phyloP scores from a whole-genome alignment of 2,113 vertebrate species.

The Willisornis vidua region DNA sequence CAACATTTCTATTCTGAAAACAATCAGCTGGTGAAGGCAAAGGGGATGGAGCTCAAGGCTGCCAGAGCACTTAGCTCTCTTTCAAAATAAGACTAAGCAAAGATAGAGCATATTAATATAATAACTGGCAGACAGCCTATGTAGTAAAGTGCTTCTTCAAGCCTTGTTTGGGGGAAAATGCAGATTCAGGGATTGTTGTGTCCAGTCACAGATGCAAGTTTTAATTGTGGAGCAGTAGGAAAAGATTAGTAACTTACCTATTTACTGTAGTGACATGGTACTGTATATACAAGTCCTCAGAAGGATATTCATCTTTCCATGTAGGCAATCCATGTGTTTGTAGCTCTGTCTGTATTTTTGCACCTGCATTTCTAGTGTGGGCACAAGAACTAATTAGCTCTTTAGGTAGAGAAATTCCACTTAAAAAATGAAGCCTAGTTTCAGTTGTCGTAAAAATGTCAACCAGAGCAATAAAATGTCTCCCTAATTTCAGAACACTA shows the following conservation, averaged over 20 bases:
- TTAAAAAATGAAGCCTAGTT: neutral
- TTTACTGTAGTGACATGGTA: neutral
- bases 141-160: neutral
- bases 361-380: neutral
- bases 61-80: neutral
- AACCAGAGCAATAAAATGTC: neutral
- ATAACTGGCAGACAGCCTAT: neutral
- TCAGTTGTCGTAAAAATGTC: constrained; percentile 32
- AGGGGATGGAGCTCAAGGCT: constrained; percentile 10
- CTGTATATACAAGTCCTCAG: neutral
- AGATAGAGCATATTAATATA: neutral
- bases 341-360: neutral
- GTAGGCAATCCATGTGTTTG: too few relatives aligned
- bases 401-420: neutral
- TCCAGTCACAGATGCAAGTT: neutral
- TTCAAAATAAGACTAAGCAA: neutral
- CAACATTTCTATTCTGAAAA: neutral
- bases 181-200: neutral
- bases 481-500: constrained; percentile 21
- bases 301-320: neutral
- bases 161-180: neutral
- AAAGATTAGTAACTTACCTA: neutral
- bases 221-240: neutral
- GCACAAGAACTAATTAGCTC: neutral
- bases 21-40: neutral